These are phyloP conservation scores for Oithona nana DNA, from an alignment of 2,888 invertebrate species.

Conservation along the genomic window DNA sequence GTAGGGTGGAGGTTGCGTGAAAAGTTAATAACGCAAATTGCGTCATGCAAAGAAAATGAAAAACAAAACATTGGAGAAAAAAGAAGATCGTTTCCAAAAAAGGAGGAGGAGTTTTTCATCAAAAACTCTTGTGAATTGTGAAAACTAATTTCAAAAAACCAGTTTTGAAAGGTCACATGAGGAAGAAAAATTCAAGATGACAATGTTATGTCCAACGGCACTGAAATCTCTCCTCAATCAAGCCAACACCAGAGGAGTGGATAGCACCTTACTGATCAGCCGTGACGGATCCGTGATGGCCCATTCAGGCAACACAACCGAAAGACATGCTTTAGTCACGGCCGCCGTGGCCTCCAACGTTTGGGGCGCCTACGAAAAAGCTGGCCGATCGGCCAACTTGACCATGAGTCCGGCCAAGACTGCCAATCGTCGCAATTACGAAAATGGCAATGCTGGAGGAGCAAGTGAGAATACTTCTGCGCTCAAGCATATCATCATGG, in stretches of 20 bases:
- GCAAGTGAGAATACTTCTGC: neutral
- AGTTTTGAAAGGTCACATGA: no score
- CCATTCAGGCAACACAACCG: neutral
- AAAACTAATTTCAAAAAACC: no score
- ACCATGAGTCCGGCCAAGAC: neutral
- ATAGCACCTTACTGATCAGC: neutral
- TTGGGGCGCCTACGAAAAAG: neutral
- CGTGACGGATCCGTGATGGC: neutral
- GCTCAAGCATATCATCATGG: neutral
- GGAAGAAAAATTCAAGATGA: slow-evolving; percentile 19
- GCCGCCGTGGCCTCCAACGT: neutral
- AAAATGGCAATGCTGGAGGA: neutral
- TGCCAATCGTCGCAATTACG: neutral
- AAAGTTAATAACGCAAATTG: no score
- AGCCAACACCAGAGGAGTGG: neutral
- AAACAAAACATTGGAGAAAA: no score
- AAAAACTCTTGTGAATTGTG: no score
- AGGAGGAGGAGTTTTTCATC: no score
- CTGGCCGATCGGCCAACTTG: neutral
- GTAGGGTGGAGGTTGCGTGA: no score
- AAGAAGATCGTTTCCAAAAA: no score
- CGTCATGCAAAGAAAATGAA: no score
- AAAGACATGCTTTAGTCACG: neutral
- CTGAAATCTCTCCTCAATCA: neutral
- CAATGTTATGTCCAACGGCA: neutral